Percentiles rank a stretch among this genome's conserved stretches.
Conservation (phyloP, 2,113 vertebrate genomes). For the Pungitius pungitius region DNA sequence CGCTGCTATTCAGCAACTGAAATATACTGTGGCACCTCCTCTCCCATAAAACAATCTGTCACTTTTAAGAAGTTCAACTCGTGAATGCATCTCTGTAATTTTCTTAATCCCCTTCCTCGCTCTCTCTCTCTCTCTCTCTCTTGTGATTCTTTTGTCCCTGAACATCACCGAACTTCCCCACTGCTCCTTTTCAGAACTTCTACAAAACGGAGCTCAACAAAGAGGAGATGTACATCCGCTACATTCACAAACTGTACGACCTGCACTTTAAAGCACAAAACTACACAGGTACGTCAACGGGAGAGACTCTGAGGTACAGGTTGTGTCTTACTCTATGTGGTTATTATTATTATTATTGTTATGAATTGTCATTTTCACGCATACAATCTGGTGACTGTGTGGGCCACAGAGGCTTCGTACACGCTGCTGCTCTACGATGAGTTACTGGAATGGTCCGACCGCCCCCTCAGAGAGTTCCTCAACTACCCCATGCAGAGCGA, state of each 20-base stretch:
- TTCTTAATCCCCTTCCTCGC: not conserved
- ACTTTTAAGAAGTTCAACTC: not conserved
- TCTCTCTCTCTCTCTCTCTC: not conserved
- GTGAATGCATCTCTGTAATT: constrained; percentile 16
- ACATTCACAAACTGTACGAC: constrained; percentile 98
- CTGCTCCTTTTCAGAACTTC: constrained; percentile 88
- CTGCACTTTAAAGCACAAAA: constrained; percentile 98
- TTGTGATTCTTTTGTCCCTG: not conserved
- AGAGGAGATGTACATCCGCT: constrained; percentile 99
- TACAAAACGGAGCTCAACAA: constrained; percentile 99
- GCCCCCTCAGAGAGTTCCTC: constrained; percentile 93
- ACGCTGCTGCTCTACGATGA: constrained; percentile 95
- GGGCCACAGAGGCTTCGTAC: constrained; percentile 91
- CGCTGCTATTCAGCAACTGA: constrained; percentile 18
- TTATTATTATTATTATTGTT: too few relatives aligned
- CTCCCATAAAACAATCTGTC: constrained; percentile 25
- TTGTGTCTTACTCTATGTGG: not conserved
- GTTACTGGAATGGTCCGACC: constrained; percentile 94
- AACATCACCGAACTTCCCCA: not conserved
- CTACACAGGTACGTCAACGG: constrained; percentile 89
- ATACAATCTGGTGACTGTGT: not conserved
- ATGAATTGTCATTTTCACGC: too few relatives aligned
- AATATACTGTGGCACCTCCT: constrained; percentile 25
- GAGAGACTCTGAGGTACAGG: rapidly evolving
- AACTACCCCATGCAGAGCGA: constrained; percentile 98